phyloP scores from a whole-genome alignment of 2,797 vertebrate genomes.

The Brotula barbata region DNA sequence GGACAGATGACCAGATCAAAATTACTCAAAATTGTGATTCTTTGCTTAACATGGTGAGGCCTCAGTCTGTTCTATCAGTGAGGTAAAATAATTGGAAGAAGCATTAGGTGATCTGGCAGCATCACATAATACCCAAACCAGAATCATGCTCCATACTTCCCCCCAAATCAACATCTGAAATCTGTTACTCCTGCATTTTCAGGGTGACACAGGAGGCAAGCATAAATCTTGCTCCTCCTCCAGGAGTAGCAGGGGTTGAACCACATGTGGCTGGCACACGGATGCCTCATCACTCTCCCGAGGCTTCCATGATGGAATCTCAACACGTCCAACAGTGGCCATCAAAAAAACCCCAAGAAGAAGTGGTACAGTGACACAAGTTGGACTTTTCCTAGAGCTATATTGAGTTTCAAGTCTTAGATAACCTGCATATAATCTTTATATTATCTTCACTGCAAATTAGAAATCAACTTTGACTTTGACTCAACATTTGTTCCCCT shows the following conservation, averaged over 20 bases:
- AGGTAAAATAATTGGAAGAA: constrained; percentile 22
- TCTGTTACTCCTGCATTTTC: constrained; percentile 64
- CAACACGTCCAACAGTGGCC: constrained; percentile 6
- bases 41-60: no score
- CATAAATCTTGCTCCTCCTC: constrained; percentile 58
- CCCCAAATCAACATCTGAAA: constrained; percentile 67
- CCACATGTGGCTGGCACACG: constrained; percentile 67
- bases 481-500: no score
- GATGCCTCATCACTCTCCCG: constrained; percentile 32
- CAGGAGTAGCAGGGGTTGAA: constrained; percentile 24
- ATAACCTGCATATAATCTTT: no score
- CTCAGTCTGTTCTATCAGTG: constrained; percentile 19
- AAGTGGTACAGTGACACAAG: no score
- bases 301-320: constrained; percentile 6
- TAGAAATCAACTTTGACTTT: no score
- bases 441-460: no score
- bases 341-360: no score
- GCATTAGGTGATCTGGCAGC: background rate
- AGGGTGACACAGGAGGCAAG: constrained; percentile 66
- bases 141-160: constrained; percentile 31
- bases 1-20: background rate
- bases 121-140: background rate
- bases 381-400: background rate
- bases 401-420: background rate
- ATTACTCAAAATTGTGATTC: no score